Conservation (phyloP, 2,797 vertebrate species). For the Carduelis carduelis region DNA sequence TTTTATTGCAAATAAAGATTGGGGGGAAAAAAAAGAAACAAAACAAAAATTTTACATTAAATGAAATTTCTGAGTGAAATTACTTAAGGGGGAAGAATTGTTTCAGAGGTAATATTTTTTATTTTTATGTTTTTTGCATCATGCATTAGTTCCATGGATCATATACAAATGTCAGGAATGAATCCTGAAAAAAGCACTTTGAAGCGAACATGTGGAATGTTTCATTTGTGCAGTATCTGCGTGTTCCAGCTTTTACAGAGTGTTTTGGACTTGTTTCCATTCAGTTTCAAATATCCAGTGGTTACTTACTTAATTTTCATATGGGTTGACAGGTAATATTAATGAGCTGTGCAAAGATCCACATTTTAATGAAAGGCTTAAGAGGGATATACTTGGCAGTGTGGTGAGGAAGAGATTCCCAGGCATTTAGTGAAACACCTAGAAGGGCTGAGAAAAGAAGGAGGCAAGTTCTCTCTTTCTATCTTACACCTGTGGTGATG, state of each 20-base stretch:
- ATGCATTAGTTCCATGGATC: neutral
- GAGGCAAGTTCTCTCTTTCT: neutral
- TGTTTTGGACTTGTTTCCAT: neutral
- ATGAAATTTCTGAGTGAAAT: neutral
- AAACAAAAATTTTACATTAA: neutral
- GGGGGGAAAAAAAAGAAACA: rapidly evolving
- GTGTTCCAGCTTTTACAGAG: neutral
- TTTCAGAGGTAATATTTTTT: neutral
- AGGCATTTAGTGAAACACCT: neutral
- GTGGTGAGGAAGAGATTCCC: neutral
- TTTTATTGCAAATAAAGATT: neutral
- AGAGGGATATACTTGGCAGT: neutral
- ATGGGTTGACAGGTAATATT: neutral
- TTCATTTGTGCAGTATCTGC: neutral
- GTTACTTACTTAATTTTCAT: neutral
- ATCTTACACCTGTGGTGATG: neutral
- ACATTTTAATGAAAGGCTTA: neutral
- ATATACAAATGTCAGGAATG: neutral
- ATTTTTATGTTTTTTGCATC: neutral
- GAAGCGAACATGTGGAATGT: neutral
- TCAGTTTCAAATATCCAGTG: neutral
- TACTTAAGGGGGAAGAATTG: neutral
- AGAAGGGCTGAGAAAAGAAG: neutral
- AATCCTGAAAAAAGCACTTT: neutral
- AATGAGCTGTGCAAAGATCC: neutral